These are phyloP conservation scores for Ophion obscuratus DNA, from an alignment of 2,888 invertebrate genomes.

Conservation along the genomic window DNA sequence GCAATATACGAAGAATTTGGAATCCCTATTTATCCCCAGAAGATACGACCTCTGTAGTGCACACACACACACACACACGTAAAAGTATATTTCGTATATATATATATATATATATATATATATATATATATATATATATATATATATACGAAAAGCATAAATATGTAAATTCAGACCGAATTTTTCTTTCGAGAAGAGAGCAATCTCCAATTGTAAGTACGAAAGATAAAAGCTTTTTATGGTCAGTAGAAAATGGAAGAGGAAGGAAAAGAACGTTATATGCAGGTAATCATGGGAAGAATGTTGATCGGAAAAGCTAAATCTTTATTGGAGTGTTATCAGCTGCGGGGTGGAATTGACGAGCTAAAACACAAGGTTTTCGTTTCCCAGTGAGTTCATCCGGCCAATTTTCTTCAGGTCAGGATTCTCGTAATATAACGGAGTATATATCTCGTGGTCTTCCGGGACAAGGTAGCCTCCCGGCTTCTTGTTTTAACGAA, in stretches of 20 bases:
- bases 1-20: too few relatives aligned
- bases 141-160: too few relatives aligned
- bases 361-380: not conserved
- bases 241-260: not conserved
- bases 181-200: too few relatives aligned
- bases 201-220: too few relatives aligned
- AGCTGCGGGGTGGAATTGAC: not conserved
- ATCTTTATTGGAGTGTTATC: conserved; percentile 18
- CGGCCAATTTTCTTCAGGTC: conserved; percentile 26
- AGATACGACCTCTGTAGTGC: too few relatives aligned
- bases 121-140: too few relatives aligned
- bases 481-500: conserved; percentile 3
- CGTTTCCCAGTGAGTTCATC: not conserved
- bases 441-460: conserved; percentile 35
- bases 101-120: too few relatives aligned
- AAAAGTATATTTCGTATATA: too few relatives aligned
- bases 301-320: not conserved
- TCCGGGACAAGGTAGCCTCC: conserved; percentile 8
- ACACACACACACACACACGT: too few relatives aligned
- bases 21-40: too few relatives aligned
- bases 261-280: not conserved
- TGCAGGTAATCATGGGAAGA: not conserved
- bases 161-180: too few relatives aligned
- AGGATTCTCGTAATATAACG: conserved; percentile 5
- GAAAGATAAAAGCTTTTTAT: not conserved